Conservation (phyloP, 2,797 vertebrate genomes). For the Petrocephalus sullivani region DNA sequence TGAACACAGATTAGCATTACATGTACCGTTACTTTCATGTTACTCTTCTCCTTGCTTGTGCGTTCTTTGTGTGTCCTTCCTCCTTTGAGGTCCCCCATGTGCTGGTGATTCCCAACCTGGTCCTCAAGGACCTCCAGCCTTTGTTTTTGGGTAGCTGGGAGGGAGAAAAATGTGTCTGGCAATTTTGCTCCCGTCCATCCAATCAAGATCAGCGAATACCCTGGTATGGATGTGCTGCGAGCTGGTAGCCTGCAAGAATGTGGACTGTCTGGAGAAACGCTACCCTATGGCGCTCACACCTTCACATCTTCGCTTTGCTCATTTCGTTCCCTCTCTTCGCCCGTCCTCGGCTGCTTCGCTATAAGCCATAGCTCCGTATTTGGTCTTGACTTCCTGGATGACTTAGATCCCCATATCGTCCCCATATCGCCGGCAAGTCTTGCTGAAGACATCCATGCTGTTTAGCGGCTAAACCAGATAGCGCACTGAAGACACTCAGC, state of each 20-base stretch:
- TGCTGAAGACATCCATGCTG: neutral
- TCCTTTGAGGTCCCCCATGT: neutral
- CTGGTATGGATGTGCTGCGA: neutral
- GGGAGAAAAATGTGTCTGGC: neutral
- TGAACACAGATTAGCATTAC: neutral
- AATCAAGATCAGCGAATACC: neutral
- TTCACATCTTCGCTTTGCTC: neutral
- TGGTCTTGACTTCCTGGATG: neutral
- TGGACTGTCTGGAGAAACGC: neutral
- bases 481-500: neutral
- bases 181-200: neutral
- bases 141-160: neutral
- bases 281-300: neutral
- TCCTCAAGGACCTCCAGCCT: neutral
- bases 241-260: neutral
- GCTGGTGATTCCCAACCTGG: neutral
- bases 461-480: neutral
- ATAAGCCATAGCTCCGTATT: neutral
- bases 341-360: neutral
- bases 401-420: neutral
- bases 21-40: neutral
- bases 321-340: neutral
- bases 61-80: neutral
- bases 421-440: neutral
- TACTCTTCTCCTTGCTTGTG: neutral